Conservation (phyloP, 2,113 vertebrate genomes). For the Catharus fuscescens region DNA sequence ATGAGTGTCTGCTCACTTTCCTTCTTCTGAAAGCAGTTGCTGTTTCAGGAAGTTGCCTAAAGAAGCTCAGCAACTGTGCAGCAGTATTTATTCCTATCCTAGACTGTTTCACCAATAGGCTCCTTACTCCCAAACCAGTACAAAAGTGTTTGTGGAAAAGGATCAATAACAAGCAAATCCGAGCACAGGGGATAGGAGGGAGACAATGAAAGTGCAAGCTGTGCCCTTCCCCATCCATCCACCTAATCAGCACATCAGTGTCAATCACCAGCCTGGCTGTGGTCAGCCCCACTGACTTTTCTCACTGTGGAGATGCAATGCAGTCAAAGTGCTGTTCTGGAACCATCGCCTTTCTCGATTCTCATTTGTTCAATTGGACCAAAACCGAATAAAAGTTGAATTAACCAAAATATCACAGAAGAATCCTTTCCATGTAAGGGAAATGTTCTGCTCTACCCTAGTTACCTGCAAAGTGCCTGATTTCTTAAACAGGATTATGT, state of each 20-base stretch:
- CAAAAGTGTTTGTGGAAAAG: neutral
- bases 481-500: neutral
- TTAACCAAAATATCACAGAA: neutral
- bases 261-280: neutral
- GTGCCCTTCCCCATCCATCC: neutral
- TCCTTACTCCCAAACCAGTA: neutral
- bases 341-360: neutral
- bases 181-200: neutral
- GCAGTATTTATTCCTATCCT: neutral
- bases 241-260: neutral
- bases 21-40: neutral
- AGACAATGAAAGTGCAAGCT: conserved; percentile 50
- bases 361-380: neutral
- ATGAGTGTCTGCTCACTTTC: neutral
- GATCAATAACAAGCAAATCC: neutral
- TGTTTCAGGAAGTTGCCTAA: neutral
- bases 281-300: neutral
- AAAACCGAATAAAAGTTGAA: neutral
- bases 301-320: neutral
- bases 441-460: neutral
- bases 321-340: neutral
- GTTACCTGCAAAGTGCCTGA: neutral
- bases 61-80: neutral
- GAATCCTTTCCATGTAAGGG: neutral
- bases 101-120: neutral